These are phyloP conservation scores for Timema podura DNA, from an alignment of 2,888 invertebrate genomes.

Conservation along the genomic window DNA sequence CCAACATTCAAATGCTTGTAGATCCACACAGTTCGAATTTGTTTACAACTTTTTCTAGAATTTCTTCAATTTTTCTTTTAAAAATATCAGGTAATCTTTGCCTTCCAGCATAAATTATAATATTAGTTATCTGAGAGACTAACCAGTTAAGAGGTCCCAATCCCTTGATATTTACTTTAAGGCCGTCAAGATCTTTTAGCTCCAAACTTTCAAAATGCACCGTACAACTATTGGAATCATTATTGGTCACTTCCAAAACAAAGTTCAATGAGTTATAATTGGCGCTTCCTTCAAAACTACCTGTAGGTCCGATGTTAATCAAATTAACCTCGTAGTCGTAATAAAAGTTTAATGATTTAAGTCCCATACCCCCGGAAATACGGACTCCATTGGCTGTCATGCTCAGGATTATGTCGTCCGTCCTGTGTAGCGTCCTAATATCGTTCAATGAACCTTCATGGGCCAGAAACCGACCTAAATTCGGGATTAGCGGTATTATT, in stretches of 20 bases:
- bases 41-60: neutral
- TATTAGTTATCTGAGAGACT: neutral
- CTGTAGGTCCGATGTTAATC: neutral
- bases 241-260: neutral
- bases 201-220: neutral
- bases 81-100: neutral
- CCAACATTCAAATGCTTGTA: no score
- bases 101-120: neutral
- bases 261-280: neutral
- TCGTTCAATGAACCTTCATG: neutral
- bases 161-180: neutral
- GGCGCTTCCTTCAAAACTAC: neutral
- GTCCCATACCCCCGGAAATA: neutral
- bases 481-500: neutral
- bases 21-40: neutral
- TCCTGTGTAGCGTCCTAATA: conserved; percentile 1
- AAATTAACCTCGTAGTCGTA: conserved; percentile 7
- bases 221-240: neutral
- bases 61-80: neutral
- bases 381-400: neutral
- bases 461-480: neutral
- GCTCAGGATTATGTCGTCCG: neutral
- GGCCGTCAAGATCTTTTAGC: neutral
- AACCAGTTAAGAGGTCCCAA: neutral
- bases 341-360: neutral